Evolutionary conservation across 2,113 vertebrate genomes (phyloP), one percentile per base, ranked within the genome.

Genomic region (Peromyscus leucopus): DNA sequence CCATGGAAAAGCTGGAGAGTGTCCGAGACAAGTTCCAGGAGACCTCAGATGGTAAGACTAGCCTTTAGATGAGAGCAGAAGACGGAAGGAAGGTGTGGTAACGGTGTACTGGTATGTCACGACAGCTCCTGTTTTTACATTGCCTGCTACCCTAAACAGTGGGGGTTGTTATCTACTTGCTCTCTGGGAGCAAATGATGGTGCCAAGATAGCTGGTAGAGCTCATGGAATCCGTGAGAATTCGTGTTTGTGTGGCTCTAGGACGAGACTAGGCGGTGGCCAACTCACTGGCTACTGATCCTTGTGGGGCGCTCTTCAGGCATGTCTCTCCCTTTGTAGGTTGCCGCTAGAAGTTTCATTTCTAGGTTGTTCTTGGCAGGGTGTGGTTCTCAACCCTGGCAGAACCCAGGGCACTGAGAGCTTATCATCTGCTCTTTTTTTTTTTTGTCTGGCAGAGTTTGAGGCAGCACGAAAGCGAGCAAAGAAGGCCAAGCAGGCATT

Each of bases 1-100:
- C 99, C 97, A 99, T 99, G 99, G 99, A 99, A 98, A 99, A 99
- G 96, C 99, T 99, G 16, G 99, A 99, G 98, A 99, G 99, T 28
- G 99, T 99, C 96, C 98, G 99, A 55, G 99, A 99, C 98, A 99
- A 99, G 97, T 99, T 99, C 98, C 99, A 99, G 96, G 99, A 99
- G 98, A 99, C 99, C 75, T 99, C 99, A 8, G 99, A 99, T 0
- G 99, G 98, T 97, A 96, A 96, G 71, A 13, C 82, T 88, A 46
- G 89, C 39, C 61, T 61, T 96, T 46, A 87, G 76, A 79, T 57
- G n/a, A 93, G 87, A 93, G 48, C 57, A 92, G 12, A 80, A 90
- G 46, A 31, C 71, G 78, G 8, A 46, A 94, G 51, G 17, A 46
- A 94, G 51, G 17, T 42, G 51, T 51, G 59, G 16, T 24, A 61